These are phyloP conservation scores for Syrrhaptes paradoxus DNA, from an alignment of 2,113 vertebrate species.

Conservation along the genomic window DNA sequence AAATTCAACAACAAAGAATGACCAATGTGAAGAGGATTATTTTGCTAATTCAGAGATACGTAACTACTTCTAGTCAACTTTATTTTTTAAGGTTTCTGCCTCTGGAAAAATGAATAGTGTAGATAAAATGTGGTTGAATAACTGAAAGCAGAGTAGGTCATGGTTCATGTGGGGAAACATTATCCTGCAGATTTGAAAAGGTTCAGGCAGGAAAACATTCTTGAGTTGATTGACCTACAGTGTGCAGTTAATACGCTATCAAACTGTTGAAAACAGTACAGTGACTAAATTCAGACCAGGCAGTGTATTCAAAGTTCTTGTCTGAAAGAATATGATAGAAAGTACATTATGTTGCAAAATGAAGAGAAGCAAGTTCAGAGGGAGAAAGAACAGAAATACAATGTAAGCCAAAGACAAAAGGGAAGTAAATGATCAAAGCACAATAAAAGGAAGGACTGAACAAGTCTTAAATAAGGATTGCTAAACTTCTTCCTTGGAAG, in stretches of 20 bases:
- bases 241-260: neutral
- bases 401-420: neutral
- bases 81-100: neutral
- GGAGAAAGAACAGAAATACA: neutral
- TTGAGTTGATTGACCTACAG: neutral
- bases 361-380: neutral
- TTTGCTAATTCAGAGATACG: neutral
- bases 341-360: neutral
- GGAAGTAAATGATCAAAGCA: neutral
- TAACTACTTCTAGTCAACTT: neutral
- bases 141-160: neutral
- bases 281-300: neutral
- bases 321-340: neutral
- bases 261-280: neutral
- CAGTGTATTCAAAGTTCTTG: neutral
- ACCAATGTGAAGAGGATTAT: neutral
- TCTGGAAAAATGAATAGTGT: neutral
- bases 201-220: neutral
- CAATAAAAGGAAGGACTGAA: neutral
- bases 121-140: neutral
- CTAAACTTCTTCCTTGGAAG: neutral
- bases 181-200: neutral
- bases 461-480: neutral
- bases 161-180: neutral
- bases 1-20: neutral